Base-by-base conservation (phyloP, 2,888 invertebrate genomes). In the Penaeus monodon region DNA sequence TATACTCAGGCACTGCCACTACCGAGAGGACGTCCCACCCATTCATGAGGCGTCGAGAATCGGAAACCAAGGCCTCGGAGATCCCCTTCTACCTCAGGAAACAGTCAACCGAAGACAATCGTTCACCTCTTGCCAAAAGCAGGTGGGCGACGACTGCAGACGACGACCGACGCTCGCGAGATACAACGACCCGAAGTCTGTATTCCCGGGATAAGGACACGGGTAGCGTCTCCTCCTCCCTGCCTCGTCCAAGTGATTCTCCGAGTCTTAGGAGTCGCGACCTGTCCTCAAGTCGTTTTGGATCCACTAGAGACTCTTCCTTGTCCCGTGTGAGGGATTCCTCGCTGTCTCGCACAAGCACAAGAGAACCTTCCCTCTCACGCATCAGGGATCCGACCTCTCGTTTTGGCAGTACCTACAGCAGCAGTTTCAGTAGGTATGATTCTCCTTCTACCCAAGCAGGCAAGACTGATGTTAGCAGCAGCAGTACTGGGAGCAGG, bases 21-120 rank as follows among this genome's bases (percentile, higher is more conserved):
- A 77, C 44, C 0, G 27, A 57, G 57, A 57, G 57, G 57, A 57
- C 68, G 24, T 70, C 29, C 29, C 86, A 82, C 38, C 86, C 86
- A 27, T 86, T 86, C 73, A 33, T 79, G 65, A 78, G 83, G 27
- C 65, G 83, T 24, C 82, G 82, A 27, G 86, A 83, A 63, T 86
- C 86, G 17, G 86, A 86, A 24, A n/a, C 82, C 44, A 70, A 77
- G 57, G 17, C 20, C 27, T 4, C 81, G 10, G 86, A 86, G 14
- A 29, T 83, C 4, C 86, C 86, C 20, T 82, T 82, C 82, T 86
- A 73, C 49, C 76, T 86, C 22, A 73, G 83, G 2, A 70, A 70
- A 78, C 29, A 38, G n/a, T 63, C 79, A n/a, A 68, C 66, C 17
- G 57, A 57, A 57, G 57, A 57, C 57, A 57, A 20, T 57, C 57